Base-by-base conservation (phyloP, 2,113 vertebrate genomes). In the Anguilla rostrata region DNA sequence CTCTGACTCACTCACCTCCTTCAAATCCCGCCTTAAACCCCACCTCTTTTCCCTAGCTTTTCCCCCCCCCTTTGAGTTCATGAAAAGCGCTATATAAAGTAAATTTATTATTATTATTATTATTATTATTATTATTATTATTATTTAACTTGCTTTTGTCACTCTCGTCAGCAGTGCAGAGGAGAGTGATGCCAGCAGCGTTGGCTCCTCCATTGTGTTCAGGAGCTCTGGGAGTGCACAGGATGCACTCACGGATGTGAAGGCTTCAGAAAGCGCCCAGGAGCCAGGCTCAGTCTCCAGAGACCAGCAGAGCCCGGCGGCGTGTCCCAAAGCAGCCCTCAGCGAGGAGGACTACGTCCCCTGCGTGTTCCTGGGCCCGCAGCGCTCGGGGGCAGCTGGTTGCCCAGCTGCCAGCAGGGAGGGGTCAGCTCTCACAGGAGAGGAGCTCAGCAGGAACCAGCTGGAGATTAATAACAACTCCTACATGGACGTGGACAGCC, bases 151-250 rank as follows among this genome's bases (percentile, higher is more conserved):
- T 15, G 22, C 0, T 86, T 20, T 82, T 0, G 0, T 0, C 83
- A 39, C 83, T 82, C 83, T 82, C 63, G 82, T 41, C 89, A n/a
- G 2, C 90, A 92, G 92, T 79, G 82, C 84, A 49, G 89, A 94
- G 87, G 96, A 94, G 87, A 95, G 92, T 87, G 89, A 34, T 56
- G 94, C 89, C 78, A 88, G 84, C 87, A 92, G 88, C 86, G 78
- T 16, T 84, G 92, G 96, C 87, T 97, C 94, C 8, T 97, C 96
- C 0, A 96, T 99, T 82, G 92, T 98, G 89, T 99, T 99, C 89
- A 95, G 96, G 83, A 97, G 96, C 84, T 89, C 90, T 29, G 90
- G 93, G 81, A 87, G 93, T 34, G 78, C 71, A 0, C 20, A 83
- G 53, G 87, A 88, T 4, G 34, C 34, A 34, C 7, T 80, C 8